phyloP scores from a whole-genome alignment of 2,888 invertebrate species.

The Synanthedon vespiformis region DNA sequence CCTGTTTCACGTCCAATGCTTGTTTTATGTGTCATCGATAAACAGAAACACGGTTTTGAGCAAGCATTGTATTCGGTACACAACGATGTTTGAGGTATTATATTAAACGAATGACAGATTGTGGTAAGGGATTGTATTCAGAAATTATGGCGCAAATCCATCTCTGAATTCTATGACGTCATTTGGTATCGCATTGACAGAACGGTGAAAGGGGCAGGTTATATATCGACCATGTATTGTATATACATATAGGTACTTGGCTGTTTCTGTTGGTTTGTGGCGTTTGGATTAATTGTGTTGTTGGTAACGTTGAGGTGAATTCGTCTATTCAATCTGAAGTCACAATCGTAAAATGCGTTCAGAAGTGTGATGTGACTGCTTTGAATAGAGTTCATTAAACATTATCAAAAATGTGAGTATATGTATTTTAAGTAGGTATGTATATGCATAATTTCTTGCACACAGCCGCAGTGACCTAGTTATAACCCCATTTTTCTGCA shows the following conservation, averaged over 20 bases:
- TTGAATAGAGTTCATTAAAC: too few relatives aligned
- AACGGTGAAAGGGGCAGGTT: constrained; percentile 45
- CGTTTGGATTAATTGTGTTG: neutral
- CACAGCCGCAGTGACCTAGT: constrained; percentile 52
- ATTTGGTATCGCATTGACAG: constrained; percentile 61
- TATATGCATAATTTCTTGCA: constrained; percentile 15
- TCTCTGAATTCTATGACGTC: constrained; percentile 63
- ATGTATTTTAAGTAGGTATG: too few relatives aligned
- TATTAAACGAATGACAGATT: neutral
- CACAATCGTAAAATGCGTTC: too few relatives aligned
- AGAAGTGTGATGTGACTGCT: too few relatives aligned
- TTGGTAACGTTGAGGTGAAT: neutral
- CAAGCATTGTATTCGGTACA: constrained; percentile 22
- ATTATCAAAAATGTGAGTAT: too few relatives aligned
- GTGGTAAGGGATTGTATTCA: constrained; percentile 36
- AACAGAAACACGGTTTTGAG: neutral
- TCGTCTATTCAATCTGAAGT: neutral
- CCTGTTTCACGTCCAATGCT: constrained; percentile 19
- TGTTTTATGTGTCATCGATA: constrained; percentile 2
- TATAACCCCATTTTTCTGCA: constrained; percentile 63
- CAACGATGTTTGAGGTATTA: neutral
- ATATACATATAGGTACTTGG: neutral
- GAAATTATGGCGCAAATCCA: constrained; percentile 65
- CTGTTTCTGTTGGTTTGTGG: neutral
- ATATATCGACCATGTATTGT: neutral